These are phyloP conservation scores for Himalopsyche tibetana DNA, from an alignment of 2,888 invertebrate species.

Conservation along the genomic window DNA sequence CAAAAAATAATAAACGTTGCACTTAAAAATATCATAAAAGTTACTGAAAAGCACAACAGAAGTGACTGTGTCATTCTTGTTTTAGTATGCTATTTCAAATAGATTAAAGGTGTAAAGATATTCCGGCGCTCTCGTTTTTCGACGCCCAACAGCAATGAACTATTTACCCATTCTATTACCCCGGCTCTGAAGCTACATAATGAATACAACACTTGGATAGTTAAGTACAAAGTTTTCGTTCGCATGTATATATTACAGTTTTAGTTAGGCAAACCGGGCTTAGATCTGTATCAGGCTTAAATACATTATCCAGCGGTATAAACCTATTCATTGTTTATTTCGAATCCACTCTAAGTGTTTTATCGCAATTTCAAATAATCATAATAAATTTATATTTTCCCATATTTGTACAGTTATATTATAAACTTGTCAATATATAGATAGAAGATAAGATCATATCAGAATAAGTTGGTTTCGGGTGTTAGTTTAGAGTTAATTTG, in stretches of 20 bases:
- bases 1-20: background rate
- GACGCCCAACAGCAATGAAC: background rate
- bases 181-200: slow-evolving; percentile 20
- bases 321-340: background rate
- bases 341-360: background rate
- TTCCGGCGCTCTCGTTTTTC: background rate
- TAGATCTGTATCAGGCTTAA: slow-evolving; percentile 21
- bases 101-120: background rate
- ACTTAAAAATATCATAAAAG: slow-evolving; percentile 16
- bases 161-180: background rate
- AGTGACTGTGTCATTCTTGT: background rate
- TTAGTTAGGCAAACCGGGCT: background rate
- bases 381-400: background rate
- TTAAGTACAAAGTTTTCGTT: background rate
- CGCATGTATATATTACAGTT: slow-evolving; percentile 14
- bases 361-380: background rate
- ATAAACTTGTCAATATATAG: too few species aligned
- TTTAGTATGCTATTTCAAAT: background rate
- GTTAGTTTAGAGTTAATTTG: too few species aligned
- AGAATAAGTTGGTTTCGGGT: too few species aligned
- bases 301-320: background rate
- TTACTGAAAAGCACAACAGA: background rate
- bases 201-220: slow-evolving; percentile 30
- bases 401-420: too few species aligned
- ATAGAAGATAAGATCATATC: too few species aligned